These are phyloP conservation scores for Sipunculus nudus DNA, from an alignment of 2,888 invertebrate genomes.

Conservation along the genomic window DNA sequence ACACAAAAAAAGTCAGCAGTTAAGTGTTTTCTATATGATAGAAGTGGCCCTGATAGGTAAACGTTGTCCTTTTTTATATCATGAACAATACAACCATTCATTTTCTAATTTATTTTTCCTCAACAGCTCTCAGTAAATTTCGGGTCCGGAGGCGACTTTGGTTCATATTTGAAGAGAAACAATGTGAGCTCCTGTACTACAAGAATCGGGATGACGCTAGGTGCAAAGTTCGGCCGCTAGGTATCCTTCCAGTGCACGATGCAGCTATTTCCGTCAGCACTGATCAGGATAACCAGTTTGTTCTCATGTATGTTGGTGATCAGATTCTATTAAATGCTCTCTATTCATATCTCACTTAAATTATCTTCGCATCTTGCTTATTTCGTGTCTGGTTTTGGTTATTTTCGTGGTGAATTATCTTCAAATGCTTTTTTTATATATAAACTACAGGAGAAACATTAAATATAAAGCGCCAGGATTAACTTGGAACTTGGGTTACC, in stretches of 20 bases:
- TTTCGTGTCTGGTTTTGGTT: too few relatives aligned
- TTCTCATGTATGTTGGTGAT: constrained; percentile 63
- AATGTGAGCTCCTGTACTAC: constrained; percentile 59
- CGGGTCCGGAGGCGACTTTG: constrained; percentile 60
- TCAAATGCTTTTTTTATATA: too few relatives aligned
- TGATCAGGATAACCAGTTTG: constrained; percentile 65
- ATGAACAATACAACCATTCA: not conserved
- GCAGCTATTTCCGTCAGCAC: constrained; percentile 64
- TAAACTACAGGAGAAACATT: too few relatives aligned
- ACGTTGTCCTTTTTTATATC: constrained; percentile 24
- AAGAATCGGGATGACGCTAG: constrained; percentile 56
- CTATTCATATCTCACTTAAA: constrained; percentile 1
- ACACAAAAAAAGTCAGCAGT: too few relatives aligned
- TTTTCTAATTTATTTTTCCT: not conserved
- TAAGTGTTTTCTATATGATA: too few relatives aligned
- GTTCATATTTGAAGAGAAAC: constrained; percentile 65
- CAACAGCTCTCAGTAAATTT: constrained; percentile 60
- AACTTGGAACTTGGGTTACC: too few relatives aligned
- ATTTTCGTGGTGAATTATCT: too few relatives aligned
- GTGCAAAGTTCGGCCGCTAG: constrained; percentile 49
- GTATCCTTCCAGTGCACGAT: constrained; percentile 57
- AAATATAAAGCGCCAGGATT: too few relatives aligned
- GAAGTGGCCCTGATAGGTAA: too few relatives aligned
- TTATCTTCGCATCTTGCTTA: too few relatives aligned
- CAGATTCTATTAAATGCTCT: not conserved